These are phyloP conservation scores for Darevskia mixta DNA, from an alignment of 2,797 vertebrate species.

Conservation along the genomic window DNA sequence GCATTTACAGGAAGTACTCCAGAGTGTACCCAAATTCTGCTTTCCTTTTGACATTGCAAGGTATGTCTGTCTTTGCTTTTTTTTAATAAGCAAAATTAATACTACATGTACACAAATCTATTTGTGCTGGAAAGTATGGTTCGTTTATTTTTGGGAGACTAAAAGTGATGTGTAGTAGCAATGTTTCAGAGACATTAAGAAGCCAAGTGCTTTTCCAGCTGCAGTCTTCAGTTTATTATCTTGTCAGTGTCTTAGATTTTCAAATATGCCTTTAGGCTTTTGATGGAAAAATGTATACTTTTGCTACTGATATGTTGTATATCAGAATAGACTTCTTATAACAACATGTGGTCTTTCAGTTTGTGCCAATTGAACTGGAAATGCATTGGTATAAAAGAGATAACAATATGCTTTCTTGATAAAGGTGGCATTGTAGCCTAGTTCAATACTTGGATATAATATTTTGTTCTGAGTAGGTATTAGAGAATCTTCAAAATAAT, in stretches of 20 bases:
- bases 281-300: slow-evolving; percentile 31
- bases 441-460: not conserved
- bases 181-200: slow-evolving; percentile 5
- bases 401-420: not conserved
- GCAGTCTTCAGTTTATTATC: slow-evolving; percentile 39
- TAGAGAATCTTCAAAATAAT: not conserved
- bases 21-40: slow-evolving; percentile 96
- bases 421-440: not conserved
- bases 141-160: not conserved
- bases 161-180: not conserved
- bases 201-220: not conserved
- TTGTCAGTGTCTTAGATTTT: slow-evolving; percentile 39
- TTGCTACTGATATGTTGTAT: slow-evolving; percentile 9
- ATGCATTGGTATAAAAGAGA: not conserved
- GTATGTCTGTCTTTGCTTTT: slow-evolving; percentile 77
- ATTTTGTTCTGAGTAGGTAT: not conserved
- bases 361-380: not conserved
- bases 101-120: not conserved
- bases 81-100: not conserved
- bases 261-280: slow-evolving; percentile 10
- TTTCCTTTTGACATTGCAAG: slow-evolving; percentile 97
- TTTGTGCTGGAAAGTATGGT: not conserved
- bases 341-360: not conserved
- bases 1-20: slow-evolving; percentile 90
- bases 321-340: not conserved